phyloP scores from a whole-genome alignment of 2,888 invertebrate species.

The Nebria salina region DNA sequence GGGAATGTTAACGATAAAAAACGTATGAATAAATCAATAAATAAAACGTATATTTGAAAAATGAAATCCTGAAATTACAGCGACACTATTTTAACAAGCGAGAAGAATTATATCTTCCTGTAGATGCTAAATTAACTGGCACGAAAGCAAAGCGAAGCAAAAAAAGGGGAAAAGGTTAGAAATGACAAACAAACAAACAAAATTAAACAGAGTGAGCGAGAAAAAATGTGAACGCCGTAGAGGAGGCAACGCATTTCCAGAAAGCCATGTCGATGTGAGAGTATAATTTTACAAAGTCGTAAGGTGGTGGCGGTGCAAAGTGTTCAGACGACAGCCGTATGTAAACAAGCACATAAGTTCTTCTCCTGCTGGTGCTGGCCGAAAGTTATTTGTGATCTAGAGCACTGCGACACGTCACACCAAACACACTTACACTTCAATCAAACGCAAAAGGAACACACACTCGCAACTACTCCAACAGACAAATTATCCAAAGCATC shows the following conservation, averaged over 20 bases:
- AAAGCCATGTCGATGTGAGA: conserved; percentile 39
- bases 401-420: conserved; percentile 55
- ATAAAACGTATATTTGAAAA: conserved; percentile 8
- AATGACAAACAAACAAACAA: conserved; percentile 17
- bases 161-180: background rate
- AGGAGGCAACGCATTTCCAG: conserved; percentile 26
- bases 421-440: conserved; percentile 61
- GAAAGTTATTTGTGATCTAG: conserved; percentile 58
- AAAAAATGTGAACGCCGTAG: conserved; percentile 6
- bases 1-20: background rate
- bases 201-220: background rate
- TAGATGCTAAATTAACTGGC: conserved; percentile 9
- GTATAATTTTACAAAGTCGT: conserved; percentile 45
- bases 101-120: conserved; percentile 15
- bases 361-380: conserved; percentile 2
- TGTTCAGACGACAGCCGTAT: conserved; percentile 29
- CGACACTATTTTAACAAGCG: conserved; percentile 16
- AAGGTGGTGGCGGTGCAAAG: conserved; percentile 25
- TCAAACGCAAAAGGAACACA: conserved; percentile 48
- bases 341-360: conserved; percentile 41
- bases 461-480: conserved; percentile 39
- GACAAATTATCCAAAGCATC: conserved; percentile 59
- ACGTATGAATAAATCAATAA: background rate
- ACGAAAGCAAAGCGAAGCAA: background rate
- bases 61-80: conserved; percentile 6